phyloP scores from a whole-genome alignment of 2,888 invertebrate genomes.

The Mycogona germanica region DNA sequence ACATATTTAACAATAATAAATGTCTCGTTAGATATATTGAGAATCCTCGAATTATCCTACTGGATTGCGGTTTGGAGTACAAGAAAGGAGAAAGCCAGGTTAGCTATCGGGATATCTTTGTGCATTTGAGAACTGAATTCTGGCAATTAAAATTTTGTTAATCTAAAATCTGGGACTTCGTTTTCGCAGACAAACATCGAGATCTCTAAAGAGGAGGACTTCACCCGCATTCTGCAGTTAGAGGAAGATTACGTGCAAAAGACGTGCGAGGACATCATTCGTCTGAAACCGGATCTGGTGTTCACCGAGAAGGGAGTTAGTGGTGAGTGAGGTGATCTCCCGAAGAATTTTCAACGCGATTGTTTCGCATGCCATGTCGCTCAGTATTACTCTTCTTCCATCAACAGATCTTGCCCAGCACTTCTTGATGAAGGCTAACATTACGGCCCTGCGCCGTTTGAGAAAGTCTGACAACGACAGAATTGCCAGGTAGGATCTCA shows the following conservation, averaged over 20 bases:
- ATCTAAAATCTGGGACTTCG: conserved; percentile 11
- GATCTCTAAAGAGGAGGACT: conserved; percentile 86
- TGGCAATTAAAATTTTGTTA: background rate
- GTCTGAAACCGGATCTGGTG: conserved; percentile 87
- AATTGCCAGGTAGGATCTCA: conserved; percentile 58
- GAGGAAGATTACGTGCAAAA: conserved; percentile 88
- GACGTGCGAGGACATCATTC: conserved; percentile 85
- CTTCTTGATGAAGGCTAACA: conserved; percentile 57
- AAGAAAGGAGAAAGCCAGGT: conserved; percentile 93
- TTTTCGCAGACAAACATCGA: conserved; percentile 76
- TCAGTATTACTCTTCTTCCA: background rate
- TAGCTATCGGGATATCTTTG: background rate
- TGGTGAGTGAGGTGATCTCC: conserved; percentile 7
- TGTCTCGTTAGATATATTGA: conserved; percentile 54
- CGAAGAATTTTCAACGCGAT: conserved; percentile 3
- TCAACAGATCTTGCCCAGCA: conserved; percentile 68
- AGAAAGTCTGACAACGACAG: conserved; percentile 96
- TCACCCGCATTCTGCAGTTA: conserved; percentile 82
- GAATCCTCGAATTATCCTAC: conserved; percentile 85
- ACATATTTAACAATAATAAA: background rate
- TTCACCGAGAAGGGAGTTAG: conserved; percentile 99
- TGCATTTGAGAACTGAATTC: background rate
- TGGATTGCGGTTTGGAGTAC: conserved; percentile 95
- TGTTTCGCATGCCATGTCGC: background rate
- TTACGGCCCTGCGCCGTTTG: conserved; percentile 52